Base-by-base conservation (phyloP, 2,888 invertebrate genomes). In the Mesorhabditis spiculigera region DNA sequence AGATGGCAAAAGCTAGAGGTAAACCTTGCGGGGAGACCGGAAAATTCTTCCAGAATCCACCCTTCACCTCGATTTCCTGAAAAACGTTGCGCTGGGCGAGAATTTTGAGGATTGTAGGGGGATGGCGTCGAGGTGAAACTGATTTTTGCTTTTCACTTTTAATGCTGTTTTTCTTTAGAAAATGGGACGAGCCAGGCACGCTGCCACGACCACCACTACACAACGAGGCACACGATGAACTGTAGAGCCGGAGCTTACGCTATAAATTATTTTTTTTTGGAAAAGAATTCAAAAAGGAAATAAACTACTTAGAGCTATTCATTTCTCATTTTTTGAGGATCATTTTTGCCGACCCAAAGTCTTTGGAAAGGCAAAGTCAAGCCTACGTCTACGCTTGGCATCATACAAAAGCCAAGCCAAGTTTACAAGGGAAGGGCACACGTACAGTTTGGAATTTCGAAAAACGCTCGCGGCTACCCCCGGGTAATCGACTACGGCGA, bases 141-240 rank as follows among this genome's bases (percentile, higher is more conserved):
- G 28, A 28, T 28, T 28, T 28, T 28, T 28, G 28, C 28, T 28
- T 28, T 28, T 28, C 28, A 3, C n/a, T 50, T 50, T 50, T 50
- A n/a, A 50, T 13, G n/a, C 8, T 3, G 2, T 13, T 13, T n/a
- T n/a, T 50, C n/a, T 50, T 50, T n/a, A 50, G 58, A 13, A n/a
- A 50, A 10, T 50, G n/a, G 10, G 1, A 50, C 58, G 58, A 50
- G 3, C 58, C 58, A n/a, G 58, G 58, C 58, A 50, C 58, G 8
- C n/a, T 50, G n/a, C 58, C 58, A 10, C 8, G n/a, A 50, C 58
- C 58, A 50, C 58, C 58, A 50, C n/a, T 50, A n/a, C 58, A 50
- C 58, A 3, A 50, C n/a, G 58, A 50, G n/a, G 58, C 58, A 13
- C 58, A 50, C 58, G 58, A 50, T 50, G 58, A 50, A 50, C n/a